Base-by-base conservation (phyloP, 2,888 invertebrate genomes). In the Hartigia nigra region DNA sequence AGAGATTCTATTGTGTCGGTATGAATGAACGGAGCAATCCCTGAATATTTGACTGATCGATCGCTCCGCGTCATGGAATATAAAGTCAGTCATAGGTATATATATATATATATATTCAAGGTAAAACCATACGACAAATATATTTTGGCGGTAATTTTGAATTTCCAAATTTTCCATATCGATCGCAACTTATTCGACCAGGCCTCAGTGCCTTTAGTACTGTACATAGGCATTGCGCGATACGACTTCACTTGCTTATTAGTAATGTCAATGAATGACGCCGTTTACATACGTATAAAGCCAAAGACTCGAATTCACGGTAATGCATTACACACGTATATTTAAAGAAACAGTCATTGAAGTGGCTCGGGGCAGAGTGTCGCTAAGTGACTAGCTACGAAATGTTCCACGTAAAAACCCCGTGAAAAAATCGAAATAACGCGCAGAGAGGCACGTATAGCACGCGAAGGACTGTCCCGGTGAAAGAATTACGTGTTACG, bases 11-110 rank as follows among this genome's bases (percentile, higher is more conserved):
- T 86, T 84, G 82, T 83, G 77, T 82, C 79, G 9, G 79, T 83
- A 86, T 87, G 87, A 87, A 87, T 86, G 85, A 87, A 85, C n/a
- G 83, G 78, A 69, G 79, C 81, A 81, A 78, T 82, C 80, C 81
- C 84, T 79, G 82, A 84, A 84, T 82, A 87, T 80, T 83, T 77
- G 80, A 81, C 80, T 81, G 82, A 86, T 86, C 87, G 85, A 85
- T 87, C 83, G 83, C 70, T 76, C 77, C 70, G 78, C 72, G 72
- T 31, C 72, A 32, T 32, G 12, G 12, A 12, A 72, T 31, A 31
- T 32, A 72, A 55, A 55, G 39, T 55, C 5, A 55, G 23, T 55
- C 39, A 1, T 5, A 14, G 12, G 4, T 39, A 4, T 36, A 37
- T 36, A 12, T 35, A 35, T 35, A 35, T 35, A 35, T 5, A 14